phyloP scores from a whole-genome alignment of 2,113 vertebrate species.

The Antechinus stuartii region DNA sequence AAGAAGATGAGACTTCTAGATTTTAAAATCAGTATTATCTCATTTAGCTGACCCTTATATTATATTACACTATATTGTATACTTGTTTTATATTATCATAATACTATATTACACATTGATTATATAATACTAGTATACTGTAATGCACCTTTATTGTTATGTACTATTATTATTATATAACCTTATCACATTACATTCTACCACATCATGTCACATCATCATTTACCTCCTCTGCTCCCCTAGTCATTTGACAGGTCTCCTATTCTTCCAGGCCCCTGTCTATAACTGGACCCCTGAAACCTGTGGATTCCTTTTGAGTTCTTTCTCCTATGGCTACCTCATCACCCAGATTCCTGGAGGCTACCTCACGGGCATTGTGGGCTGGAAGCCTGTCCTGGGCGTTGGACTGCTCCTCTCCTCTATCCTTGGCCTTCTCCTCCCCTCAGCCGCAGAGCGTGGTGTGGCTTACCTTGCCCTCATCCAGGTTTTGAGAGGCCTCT shows the following conservation, averaged over 20 bases:
- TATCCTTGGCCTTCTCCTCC: slow-evolving; percentile 87
- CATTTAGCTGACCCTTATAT: neutral
- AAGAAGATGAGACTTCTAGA: neutral
- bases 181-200: too few species aligned
- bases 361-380: slow-evolving; percentile 83
- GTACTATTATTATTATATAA: neutral
- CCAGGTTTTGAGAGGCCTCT: slow-evolving; percentile 84
- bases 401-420: slow-evolving; percentile 84
- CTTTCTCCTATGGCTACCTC: slow-evolving; percentile 87
- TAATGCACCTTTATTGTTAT: neutral
- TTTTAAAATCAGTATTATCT: neutral
- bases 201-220: neutral
- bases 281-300: slow-evolving; percentile 82
- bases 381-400: slow-evolving; percentile 82
- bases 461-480: slow-evolving; percentile 83
- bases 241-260: neutral
- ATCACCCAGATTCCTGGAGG: slow-evolving; percentile 84
- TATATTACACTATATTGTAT: neutral
- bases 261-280: slow-evolving; percentile 75
- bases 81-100: neutral
- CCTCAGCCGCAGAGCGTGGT: slow-evolving; percentile 85
- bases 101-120: neutral
- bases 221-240: neutral
- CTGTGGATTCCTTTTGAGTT: slow-evolving; percentile 83
- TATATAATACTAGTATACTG: neutral